phyloP scores from a whole-genome alignment of 2,888 invertebrate genomes.

The Lasioglossum oenotherae region DNA sequence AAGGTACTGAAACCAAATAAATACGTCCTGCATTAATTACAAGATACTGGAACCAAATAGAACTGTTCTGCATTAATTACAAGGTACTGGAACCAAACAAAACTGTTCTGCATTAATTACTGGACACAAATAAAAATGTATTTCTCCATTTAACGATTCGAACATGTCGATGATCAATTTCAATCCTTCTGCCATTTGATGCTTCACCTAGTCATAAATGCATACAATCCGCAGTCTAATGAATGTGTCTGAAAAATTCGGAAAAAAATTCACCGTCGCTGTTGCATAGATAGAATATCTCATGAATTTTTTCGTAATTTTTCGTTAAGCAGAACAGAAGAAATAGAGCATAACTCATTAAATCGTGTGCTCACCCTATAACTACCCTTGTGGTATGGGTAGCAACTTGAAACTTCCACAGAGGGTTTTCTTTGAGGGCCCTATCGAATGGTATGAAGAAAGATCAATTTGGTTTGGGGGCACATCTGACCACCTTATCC shows the following conservation, averaged over 20 bases:
- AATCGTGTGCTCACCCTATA: constrained; percentile 1
- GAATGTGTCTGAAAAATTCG: neutral
- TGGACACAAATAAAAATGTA: neutral
- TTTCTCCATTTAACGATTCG: neutral
- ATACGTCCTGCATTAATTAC: neutral
- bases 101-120: neutral
- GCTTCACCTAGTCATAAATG: neutral
- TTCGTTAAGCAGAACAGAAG: constrained; percentile 4
- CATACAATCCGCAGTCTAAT: neutral
- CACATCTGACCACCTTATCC: neutral
- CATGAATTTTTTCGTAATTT: neutral
- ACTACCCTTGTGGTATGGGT: neutral
- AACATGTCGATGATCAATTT: neutral
- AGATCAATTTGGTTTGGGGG: constrained; percentile 1
- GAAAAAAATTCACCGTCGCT: neutral
- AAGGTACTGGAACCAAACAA: neutral
- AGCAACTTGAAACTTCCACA: neutral
- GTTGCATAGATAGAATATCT: neutral
- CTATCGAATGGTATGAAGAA: neutral
- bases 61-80: neutral
- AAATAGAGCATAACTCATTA: neutral
- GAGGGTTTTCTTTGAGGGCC: neutral
- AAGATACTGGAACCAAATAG: neutral
- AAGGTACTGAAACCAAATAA: neutral
- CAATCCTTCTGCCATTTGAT: neutral